Conservation (phyloP, 1,140 invertebrate species). For the Helicoverpa zea region DNA sequence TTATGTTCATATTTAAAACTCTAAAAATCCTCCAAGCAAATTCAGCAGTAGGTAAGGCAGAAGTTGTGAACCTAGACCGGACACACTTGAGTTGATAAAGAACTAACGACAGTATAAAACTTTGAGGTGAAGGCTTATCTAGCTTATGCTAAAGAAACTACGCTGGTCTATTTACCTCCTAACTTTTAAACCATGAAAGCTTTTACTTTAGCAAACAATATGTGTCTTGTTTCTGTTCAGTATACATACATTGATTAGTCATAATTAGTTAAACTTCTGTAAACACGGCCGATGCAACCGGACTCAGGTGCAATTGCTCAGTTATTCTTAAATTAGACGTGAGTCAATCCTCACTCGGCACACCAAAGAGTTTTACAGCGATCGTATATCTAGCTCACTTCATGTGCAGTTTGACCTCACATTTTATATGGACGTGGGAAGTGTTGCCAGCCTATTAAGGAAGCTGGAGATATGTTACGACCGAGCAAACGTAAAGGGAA, state of each 20-base stretch:
- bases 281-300: not conserved
- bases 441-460: not conserved
- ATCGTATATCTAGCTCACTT: not conserved
- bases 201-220: too few relatives aligned
- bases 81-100: too few relatives aligned
- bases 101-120: too few relatives aligned
- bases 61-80: too few relatives aligned
- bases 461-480: not conserved
- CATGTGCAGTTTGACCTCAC: slow-evolving; percentile 28
- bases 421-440: slow-evolving; percentile 16
- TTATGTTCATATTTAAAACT: too few relatives aligned
- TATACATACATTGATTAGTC: not conserved
- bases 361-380: not conserved
- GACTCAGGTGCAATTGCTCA: slow-evolving; percentile 21
- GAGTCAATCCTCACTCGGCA: not conserved
- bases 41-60: too few relatives aligned
- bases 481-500: not conserved
- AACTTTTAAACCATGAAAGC: too few relatives aligned
- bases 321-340: slow-evolving; percentile 37
- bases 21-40: too few relatives aligned
- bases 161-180: too few relatives aligned
- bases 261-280: not conserved
- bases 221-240: not conserved
- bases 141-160: too few relatives aligned
- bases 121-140: too few relatives aligned